Base-by-base conservation (phyloP, 2,888 invertebrate genomes). In the Patella ulyssiponensis region DNA sequence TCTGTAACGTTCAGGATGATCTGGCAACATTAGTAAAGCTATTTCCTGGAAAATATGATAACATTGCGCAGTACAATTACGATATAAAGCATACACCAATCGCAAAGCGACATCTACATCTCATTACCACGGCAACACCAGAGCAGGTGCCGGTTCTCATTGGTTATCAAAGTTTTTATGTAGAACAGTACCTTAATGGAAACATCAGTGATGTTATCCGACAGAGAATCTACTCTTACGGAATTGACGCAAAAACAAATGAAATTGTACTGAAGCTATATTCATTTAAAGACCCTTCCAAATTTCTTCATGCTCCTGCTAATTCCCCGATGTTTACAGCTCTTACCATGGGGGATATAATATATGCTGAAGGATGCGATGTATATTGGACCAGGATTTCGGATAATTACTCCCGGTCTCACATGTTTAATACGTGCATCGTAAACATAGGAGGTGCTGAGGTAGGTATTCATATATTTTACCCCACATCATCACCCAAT, bases 391-490 rank as follows among this genome's bases (percentile, higher is more conserved):
- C 73, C 53, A 27, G 74, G 33, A 23, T 74, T 11, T 33, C 56
- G 14, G 17, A 9, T n/a, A 69, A 74, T 23, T 64, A 64, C 44
- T 74, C 52, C 74, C 44, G 74, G 23, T 64, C 58, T 3, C 44
- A 74, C n/a, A 74, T 74, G 74, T 74, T 74, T 51, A 74, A 74
- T 69, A 74, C 74, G 33, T 74, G 74, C 33, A 58, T 74, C 33
- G 74, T 74, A 3, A 58, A 58, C 17, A 74, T 74, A 58, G 74
- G n/a, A 14, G 74, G 74, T 7, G 51, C 64, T 20, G 44, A 74
- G 74, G 74, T 74, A 51, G 11, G 44, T 64, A 23, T 64, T 23
- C 23, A 20, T 20, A 9, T 44, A 44, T 0, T 5, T 44, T 9
- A 44, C 1, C 9, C 44, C 7, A 44, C 44, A 9, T 4, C 33